phyloP scores from a whole-genome alignment of 2,888 invertebrate genomes.

The Ischnus inquisitorius region DNA sequence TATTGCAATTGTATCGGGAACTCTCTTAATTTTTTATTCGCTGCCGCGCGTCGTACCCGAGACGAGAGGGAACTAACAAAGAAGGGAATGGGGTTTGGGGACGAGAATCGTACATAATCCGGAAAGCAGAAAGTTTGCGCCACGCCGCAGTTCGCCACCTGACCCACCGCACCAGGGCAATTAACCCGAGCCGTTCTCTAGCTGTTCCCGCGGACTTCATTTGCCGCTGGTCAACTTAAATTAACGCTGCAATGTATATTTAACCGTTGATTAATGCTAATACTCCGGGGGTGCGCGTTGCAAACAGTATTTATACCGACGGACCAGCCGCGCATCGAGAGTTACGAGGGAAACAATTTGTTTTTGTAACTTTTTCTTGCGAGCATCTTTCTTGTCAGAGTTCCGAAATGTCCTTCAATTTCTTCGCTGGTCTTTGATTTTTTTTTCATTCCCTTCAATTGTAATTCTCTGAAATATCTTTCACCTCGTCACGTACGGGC shows the following conservation, averaged over 20 bases:
- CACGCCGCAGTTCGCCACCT: not conserved
- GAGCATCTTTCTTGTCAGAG: no score
- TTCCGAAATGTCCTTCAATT: no score
- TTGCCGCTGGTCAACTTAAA: constrained; percentile 33
- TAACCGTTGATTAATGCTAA: constrained; percentile 41
- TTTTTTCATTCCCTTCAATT: no score
- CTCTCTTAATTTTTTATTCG: no score
- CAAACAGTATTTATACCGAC: no score
- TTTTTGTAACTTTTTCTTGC: no score
- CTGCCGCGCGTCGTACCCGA: not conserved
- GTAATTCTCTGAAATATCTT: no score
- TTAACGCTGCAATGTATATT: constrained; percentile 12
- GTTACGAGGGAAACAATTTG: no score
- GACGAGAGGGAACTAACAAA: not conserved
- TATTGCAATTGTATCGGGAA: no score
- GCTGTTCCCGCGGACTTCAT: constrained; percentile 29
- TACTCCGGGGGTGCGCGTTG: not conserved
- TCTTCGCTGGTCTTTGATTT: no score
- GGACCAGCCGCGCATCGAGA: no score
- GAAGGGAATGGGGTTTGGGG: not conserved
- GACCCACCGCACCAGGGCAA: constrained; percentile 51
- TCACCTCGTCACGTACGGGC: no score
- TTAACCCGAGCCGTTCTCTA: constrained; percentile 34
- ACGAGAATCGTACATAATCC: not conserved
- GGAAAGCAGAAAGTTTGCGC: constrained; percentile 8